Conservation (phyloP, 2,888 invertebrate species). For the Drosophila sordidapex region DNA sequence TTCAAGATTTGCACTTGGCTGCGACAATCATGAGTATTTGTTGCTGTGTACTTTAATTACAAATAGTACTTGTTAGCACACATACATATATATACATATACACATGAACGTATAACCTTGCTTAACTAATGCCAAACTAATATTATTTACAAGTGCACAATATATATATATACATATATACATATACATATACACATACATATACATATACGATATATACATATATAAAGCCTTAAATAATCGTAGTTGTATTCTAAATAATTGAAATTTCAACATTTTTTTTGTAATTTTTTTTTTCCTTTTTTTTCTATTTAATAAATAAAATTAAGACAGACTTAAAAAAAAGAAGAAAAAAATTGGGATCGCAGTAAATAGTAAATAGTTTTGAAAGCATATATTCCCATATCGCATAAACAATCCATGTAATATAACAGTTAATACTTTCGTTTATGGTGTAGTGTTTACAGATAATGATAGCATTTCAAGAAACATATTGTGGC, state of each 20-base stretch:
- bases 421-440: slow-evolving; percentile 3
- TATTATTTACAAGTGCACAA: slow-evolving; percentile 25
- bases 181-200: not conserved
- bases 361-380: not conserved
- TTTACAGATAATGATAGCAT: not conserved
- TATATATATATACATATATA: not conserved
- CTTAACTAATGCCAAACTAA: slow-evolving; percentile 7
- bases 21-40: slow-evolving; percentile 2
- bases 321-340: not conserved
- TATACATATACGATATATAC: not conserved
- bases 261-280: not conserved
- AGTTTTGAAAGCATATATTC: not conserved
- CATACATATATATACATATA: slow-evolving; percentile 8
- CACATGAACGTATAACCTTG: not conserved
- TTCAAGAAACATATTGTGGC: not conserved
- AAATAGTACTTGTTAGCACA: slow-evolving; percentile 5
- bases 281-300: not conserved
- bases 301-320: not conserved
- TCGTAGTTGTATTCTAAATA: not conserved
- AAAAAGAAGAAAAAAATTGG: not conserved
- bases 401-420: not conserved
- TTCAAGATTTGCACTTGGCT: slow-evolving; percentile 3
- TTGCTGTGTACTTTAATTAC: slow-evolving; percentile 1
- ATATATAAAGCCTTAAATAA: not conserved
- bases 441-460: slow-evolving; percentile 4